Percentiles rank a stretch among this genome's conserved stretches.
Conservation (phyloP, 2,113 vertebrate genomes). For the Holacanthus passer region DNA sequence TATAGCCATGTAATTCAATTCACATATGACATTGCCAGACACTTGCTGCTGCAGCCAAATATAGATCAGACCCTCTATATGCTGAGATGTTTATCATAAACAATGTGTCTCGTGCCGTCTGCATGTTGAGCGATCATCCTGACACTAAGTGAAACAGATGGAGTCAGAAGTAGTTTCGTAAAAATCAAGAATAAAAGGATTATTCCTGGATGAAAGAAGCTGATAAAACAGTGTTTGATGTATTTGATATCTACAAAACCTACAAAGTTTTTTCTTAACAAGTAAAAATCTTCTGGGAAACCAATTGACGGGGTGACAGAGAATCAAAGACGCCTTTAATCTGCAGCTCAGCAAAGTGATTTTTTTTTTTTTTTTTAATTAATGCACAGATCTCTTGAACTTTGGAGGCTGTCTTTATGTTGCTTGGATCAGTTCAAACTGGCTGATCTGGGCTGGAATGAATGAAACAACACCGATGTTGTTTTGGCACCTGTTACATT, state of each 20-base stretch:
- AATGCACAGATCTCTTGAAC: constrained; percentile 8
- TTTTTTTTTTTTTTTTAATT: background rate
- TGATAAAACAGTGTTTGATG: constrained; percentile 27
- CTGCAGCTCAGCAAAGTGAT: constrained; percentile 2
- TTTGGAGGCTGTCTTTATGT: background rate
- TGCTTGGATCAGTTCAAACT: constrained; percentile 8
- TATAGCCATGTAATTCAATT: constrained; percentile 36
- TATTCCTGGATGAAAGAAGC: constrained; percentile 13
- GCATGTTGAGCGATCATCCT: background rate
- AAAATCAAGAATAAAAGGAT: background rate
- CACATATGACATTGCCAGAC: constrained; percentile 25
- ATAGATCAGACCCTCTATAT: background rate
- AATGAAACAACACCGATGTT: constrained; percentile 16
- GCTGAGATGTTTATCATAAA: background rate
- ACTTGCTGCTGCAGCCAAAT: constrained; percentile 1
- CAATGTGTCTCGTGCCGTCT: no score
- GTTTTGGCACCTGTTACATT: constrained; percentile 37
- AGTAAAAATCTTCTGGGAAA: background rate
- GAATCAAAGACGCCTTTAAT: constrained; percentile 27
- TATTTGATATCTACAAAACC: background rate
- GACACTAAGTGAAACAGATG: background rate
- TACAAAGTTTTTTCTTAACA: background rate
- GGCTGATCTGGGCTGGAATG: constrained; percentile 1
- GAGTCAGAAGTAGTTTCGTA: no score
- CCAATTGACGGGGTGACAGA: background rate